Base-by-base conservation (phyloP, 2,113 vertebrate species). In the Ovibos moschatus region DNA sequence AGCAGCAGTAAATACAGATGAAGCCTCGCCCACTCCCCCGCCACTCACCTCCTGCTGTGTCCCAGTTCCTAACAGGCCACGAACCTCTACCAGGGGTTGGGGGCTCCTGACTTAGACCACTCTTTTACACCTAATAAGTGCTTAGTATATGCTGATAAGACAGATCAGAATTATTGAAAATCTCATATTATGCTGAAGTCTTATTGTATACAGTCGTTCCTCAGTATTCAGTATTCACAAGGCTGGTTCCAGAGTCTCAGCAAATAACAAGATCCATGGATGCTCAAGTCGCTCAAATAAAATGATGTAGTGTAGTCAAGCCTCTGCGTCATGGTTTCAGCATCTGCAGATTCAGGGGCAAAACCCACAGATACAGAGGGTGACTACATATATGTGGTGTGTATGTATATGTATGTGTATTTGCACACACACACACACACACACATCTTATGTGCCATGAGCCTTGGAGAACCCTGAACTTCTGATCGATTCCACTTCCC, bases 1-100 rank as follows among this genome's bases (percentile, higher is more conserved):
- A 76, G 71, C 0, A 0, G 23, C 36, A 3, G 71, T 40, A 27
- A 27, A 76, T 27, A 76, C 7, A 7, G 36, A 4, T 76, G 36
- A 43, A 76, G 36, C 71, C 27, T 43, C 1, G 3, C 36, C 40
- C 71, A 7, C 71, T 76, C 23, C 14, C 23, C 12, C 0, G 0
- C 36, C 12, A 43, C 71, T 74, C 40, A 43, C 71, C 36, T 74
- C 71, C 36, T 76, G 36, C 36, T 74, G 71, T 14, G 36, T 43
- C 12, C 36, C 36, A 43, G 71, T 14, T 76, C 71, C 36, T 76
- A 76, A 76, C 21, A 76, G 12, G 23, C 11, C 12, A 76, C 0
- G 12, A 27, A 76, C 36, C 36, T 76, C 36, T 76, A 27, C 71
- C 6, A 43, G 12, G 36, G 71, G 6, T 25, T 76, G 71, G 71